Percentiles rank a stretch among this genome's conserved stretches.
Evolutionary conservation across 2,888 invertebrate species (phyloP).

Genomic region (Lydus trimaculatus): DNA sequence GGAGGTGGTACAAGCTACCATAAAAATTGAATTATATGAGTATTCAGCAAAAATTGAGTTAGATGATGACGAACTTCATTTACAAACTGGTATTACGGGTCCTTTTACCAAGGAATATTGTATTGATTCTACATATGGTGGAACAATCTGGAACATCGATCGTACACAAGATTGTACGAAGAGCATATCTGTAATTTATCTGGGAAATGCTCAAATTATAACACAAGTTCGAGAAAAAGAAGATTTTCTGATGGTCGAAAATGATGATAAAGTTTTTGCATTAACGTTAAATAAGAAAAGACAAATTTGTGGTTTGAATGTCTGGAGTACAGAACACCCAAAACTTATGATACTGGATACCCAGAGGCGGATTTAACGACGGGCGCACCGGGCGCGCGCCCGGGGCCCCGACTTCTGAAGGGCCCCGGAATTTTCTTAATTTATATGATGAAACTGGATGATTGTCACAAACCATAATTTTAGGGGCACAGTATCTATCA

Average conservation of each 20-base stretch:
- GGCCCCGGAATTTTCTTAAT: too few relatives aligned
- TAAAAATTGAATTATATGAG: slow-evolving; percentile 8
- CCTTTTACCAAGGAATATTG: slow-evolving; percentile 17
- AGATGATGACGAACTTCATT: slow-evolving; percentile 10
- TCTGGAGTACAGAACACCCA: background rate
- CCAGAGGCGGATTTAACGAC: too few relatives aligned
- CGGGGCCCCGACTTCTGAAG: too few relatives aligned
- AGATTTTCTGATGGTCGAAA: background rate
- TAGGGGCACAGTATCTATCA: too few relatives aligned
- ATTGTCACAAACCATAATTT: too few relatives aligned
- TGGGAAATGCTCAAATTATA: background rate
- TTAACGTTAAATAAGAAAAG: background rate
- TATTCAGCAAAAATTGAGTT: slow-evolving; percentile 12
- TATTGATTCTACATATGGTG: slow-evolving; percentile 18
- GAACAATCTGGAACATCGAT: slow-evolving; percentile 9
- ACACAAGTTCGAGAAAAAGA: background rate
- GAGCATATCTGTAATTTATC: background rate
- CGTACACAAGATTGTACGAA: background rate
- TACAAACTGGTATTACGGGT: slow-evolving; percentile 6
- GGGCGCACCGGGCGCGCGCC: too few relatives aligned
- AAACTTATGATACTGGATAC: background rate
- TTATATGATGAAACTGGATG: too few relatives aligned
- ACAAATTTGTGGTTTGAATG: background rate
- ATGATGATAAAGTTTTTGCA: background rate
- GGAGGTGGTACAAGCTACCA: background rate